Evolutionary conservation across 2,797 vertebrate species (phyloP).

Genomic region (Sebastes iracundus): DNA sequence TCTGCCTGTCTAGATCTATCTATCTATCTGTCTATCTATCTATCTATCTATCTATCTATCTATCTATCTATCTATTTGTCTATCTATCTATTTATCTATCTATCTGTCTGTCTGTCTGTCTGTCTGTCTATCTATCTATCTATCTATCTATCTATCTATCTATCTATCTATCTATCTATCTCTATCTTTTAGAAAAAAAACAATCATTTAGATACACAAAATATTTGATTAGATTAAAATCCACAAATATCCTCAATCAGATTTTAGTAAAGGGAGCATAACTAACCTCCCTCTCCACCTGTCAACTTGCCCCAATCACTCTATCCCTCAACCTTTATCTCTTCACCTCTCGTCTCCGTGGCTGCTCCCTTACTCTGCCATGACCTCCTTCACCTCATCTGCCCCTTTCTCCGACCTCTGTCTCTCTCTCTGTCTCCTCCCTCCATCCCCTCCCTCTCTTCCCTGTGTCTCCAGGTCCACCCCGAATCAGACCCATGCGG

Average conservation of each 20-base stretch:
- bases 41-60: too few species aligned
- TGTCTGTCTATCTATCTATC: constrained; percentile 32
- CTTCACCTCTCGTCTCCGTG: constrained; percentile 52
- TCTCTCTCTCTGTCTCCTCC: constrained; percentile 53
- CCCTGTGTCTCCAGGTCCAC: constrained; percentile 86
- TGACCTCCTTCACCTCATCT: constrained; percentile 70
- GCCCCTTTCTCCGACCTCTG: constrained; percentile 61
- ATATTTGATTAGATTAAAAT: constrained; percentile 44
- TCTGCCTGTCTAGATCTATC: too few species aligned
- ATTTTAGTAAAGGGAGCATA: constrained; percentile 66
- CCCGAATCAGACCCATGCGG: constrained; percentile 95
- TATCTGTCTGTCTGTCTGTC: constrained; percentile 31
- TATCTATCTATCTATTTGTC: neutral
- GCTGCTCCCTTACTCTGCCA: constrained; percentile 62
- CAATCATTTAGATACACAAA: constrained; percentile 32
- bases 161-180: constrained; percentile 14
- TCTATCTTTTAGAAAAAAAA: constrained; percentile 14
- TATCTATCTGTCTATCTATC: too few species aligned
- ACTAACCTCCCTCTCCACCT: constrained; percentile 77
- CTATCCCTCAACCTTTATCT: constrained; percentile 72
- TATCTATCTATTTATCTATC: constrained; percentile 20
- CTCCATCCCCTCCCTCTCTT: constrained; percentile 72
- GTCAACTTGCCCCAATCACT: constrained; percentile 74
- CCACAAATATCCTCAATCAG: constrained; percentile 63
- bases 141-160: neutral